Conservation (phyloP, 2,888 invertebrate genomes). For the Eulithis testata region DNA sequence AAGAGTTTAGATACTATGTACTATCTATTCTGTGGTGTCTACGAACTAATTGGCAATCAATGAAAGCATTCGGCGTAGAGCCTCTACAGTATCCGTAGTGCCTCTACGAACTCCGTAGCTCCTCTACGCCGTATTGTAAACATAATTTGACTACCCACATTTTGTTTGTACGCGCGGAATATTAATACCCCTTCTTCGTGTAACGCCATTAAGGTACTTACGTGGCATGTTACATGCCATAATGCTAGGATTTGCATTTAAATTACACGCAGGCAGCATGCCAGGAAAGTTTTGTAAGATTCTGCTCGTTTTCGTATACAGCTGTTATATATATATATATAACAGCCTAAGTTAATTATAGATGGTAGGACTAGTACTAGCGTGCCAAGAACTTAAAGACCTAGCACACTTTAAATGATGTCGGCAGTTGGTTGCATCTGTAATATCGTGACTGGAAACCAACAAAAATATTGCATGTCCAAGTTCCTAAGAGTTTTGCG, state of each 20-base stretch:
- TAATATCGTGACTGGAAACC: no score
- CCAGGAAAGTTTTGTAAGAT: constrained; percentile 25
- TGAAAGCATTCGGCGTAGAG: neutral
- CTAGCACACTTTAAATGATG: neutral
- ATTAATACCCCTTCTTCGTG: constrained; percentile 19
- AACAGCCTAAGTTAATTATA: constrained; percentile 20
- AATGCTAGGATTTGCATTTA: constrained; percentile 29
- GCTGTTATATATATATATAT: no score
- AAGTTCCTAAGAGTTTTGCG: no score
- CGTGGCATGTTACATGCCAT: constrained; percentile 17
- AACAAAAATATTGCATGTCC: no score
- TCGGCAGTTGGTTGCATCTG: no score
- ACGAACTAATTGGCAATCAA: no score
- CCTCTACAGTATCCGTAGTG: neutral
- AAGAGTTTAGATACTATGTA: no score
- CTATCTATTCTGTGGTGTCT: no score
- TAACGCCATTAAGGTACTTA: constrained; percentile 18
- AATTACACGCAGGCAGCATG: constrained; percentile 24
- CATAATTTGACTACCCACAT: constrained; percentile 24
- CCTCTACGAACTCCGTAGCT: constrained; percentile 12
- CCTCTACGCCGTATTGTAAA: constrained; percentile 23
- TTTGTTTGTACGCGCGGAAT: constrained; percentile 25
- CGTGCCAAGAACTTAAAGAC: constrained; percentile 13
- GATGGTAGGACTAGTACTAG: neutral
- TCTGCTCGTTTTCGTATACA: constrained; percentile 10